phyloP scores from a whole-genome alignment of 2,113 vertebrate species.

The Helogale parvula region DNA sequence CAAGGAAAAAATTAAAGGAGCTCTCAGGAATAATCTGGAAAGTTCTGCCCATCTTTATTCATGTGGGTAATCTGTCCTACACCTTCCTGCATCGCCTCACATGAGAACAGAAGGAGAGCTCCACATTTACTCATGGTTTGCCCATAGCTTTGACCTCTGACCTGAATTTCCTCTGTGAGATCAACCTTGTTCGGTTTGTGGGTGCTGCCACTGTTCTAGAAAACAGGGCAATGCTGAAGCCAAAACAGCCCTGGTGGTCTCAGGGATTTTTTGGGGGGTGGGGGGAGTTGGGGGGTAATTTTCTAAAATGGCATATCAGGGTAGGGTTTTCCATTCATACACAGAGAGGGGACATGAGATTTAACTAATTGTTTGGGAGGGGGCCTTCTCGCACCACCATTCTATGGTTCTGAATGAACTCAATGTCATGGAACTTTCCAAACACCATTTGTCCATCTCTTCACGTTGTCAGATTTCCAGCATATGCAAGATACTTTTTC shows the following conservation, averaged over 20 bases:
- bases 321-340: background rate
- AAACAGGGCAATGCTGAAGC: background rate
- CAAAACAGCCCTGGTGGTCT: background rate
- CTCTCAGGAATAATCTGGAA: background rate
- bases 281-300: background rate
- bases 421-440: background rate
- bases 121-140: background rate
- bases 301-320: constrained; percentile 5
- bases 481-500: background rate
- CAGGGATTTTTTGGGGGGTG: too few species aligned
- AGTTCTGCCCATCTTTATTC: background rate
- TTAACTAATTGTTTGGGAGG: background rate
- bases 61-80: background rate
- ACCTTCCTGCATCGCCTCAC: background rate
- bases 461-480: background rate
- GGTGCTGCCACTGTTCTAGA: background rate
- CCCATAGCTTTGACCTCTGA: background rate
- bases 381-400: too few species aligned
- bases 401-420: background rate
- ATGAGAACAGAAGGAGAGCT: background rate
- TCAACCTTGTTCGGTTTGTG: background rate
- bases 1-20: constrained; percentile 2
- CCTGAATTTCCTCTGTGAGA: background rate
- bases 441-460: background rate
- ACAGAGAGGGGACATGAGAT: background rate